These are phyloP conservation scores for Meloidogyne floridensis DNA, from an alignment of 1,140 invertebrate genomes.

Conservation along the genomic window DNA sequence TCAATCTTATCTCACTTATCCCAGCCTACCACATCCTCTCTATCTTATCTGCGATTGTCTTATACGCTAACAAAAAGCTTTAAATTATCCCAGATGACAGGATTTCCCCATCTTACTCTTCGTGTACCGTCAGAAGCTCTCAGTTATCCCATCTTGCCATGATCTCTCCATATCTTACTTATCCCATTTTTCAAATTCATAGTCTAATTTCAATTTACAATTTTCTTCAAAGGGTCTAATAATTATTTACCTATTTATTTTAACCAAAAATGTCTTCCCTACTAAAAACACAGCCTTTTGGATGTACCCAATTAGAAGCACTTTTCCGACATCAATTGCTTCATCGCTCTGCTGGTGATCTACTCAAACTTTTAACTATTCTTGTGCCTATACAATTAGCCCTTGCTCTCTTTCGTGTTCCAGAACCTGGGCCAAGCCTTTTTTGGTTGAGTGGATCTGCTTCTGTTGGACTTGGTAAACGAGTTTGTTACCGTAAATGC, in stretches of 20 bases:
- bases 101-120: no score
- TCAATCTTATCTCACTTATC: background rate
- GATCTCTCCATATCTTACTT: background rate
- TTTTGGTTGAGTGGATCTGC: constrained; percentile 36
- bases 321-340: constrained; percentile 46
- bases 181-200: no score
- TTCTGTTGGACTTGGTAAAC: constrained; percentile 24
- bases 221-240: background rate
- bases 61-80: no score
- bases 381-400: constrained; percentile 35
- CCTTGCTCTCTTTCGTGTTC: constrained; percentile 12
- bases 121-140: no score
- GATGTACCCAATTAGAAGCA: constrained; percentile 48
- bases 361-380: constrained; percentile 29
- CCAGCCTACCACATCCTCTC: no score
- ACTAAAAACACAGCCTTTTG: constrained; percentile 33
- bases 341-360: constrained; percentile 19
- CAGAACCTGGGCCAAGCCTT: constrained; percentile 30
- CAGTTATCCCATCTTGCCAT: no score
- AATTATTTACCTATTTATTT: background rate
- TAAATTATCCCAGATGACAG: no score
- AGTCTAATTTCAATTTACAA: no score
- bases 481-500: background rate
- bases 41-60: no score
- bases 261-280: background rate